Conservation (phyloP, 2,113 vertebrate genomes). For the Charadrius vociferus region DNA sequence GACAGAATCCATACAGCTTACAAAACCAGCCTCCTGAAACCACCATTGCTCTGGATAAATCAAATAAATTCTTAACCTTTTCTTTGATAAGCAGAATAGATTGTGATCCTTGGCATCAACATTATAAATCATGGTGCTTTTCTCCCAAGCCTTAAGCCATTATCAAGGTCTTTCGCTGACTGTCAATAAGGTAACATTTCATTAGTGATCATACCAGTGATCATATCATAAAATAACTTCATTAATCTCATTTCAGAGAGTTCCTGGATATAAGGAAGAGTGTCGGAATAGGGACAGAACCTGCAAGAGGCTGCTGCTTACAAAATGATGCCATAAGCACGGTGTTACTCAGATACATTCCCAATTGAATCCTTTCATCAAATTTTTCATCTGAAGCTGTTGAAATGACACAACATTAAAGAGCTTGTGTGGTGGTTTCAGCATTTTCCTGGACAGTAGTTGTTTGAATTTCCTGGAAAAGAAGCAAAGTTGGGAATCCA, state of each 20-base stretch:
- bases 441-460: neutral
- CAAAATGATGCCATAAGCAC: fast-evolving
- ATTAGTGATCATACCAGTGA: neutral
- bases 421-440: neutral
- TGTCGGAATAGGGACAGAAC: neutral
- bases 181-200: neutral
- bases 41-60: neutral
- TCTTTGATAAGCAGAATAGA: neutral
- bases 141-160: neutral
- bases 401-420: neutral
- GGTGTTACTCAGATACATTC: neutral
- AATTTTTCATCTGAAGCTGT: neutral
- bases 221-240: neutral
- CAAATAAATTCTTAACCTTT: neutral
- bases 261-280: neutral
- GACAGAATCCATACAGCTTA: neutral
- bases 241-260: neutral
- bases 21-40: neutral
- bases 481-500: neutral
- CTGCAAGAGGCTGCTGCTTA: neutral
- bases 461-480: neutral
- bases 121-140: neutral
- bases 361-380: neutral
- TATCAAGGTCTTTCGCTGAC: neutral
- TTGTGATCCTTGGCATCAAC: neutral